Percentiles rank a stretch among this genome's conserved stretches.
These are phyloP conservation scores for Apodemus sylvaticus DNA, from an alignment of 2,113 vertebrate species.

Conservation along the genomic window DNA sequence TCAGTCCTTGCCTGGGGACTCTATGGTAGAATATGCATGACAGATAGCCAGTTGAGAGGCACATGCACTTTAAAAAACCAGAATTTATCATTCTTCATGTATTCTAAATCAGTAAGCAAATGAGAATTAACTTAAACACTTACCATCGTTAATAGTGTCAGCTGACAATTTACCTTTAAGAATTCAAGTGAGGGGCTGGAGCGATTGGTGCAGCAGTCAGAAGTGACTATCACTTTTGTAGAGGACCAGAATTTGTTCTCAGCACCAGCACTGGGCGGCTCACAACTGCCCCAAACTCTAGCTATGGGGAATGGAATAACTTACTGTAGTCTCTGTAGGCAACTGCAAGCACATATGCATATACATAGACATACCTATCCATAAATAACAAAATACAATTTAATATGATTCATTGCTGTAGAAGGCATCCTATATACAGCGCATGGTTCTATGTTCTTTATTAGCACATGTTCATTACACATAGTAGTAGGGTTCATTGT, in stretches of 20 bases:
- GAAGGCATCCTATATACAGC: too few species aligned
- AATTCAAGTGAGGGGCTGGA: neutral
- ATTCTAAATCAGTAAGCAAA: neutral
- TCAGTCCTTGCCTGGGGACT: neutral
- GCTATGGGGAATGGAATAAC: neutral
- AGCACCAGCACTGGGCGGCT: neutral
- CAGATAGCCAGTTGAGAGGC: fast-evolving
- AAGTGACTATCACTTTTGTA: neutral
- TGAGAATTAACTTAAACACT: neutral
- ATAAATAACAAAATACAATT: neutral
- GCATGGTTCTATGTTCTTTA: too few species aligned
- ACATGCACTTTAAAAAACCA: neutral
- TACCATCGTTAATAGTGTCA: neutral
- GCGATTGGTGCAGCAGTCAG: neutral
- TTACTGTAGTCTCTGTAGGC: neutral
- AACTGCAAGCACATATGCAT: neutral
- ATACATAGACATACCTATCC: neutral
- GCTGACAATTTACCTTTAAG: neutral
- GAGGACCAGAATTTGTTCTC: neutral
- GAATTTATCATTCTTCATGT: neutral
- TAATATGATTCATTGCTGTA: neutral
- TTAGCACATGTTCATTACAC: too few species aligned
- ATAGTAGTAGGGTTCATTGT: neutral
- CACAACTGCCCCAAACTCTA: neutral
- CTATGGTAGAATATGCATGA: fast-evolving